A percentile compares a stretch with the other conserved stretches of the same genome.
These are phyloP conservation scores for Amblyjoppa proteus DNA, from an alignment of 2,888 invertebrate genomes.

Conservation along the genomic window DNA sequence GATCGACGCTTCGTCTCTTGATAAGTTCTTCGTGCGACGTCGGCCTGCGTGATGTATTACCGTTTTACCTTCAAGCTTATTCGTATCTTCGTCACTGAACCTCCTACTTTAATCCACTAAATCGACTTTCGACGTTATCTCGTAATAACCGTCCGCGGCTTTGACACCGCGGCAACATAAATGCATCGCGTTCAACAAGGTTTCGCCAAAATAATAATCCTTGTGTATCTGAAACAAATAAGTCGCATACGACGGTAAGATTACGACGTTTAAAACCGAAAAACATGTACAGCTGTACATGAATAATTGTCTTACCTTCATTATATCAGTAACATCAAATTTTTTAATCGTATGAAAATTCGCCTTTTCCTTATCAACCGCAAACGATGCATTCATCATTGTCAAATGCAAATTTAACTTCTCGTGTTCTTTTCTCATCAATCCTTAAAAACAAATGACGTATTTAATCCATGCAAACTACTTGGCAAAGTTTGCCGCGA, in stretches of 20 bases:
- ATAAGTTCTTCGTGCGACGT: neutral
- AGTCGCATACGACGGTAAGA: neutral
- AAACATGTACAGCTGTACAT: neutral
- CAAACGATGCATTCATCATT: constrained; percentile 91
- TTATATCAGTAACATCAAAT: constrained; percentile 89
- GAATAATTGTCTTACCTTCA: constrained; percentile 85
- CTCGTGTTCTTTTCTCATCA: constrained; percentile 86
- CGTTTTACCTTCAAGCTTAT: neutral
- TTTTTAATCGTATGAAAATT: constrained; percentile 80
- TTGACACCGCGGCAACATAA: constrained; percentile 89
- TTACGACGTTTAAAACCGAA: neutral
- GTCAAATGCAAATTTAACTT: constrained; percentile 95
- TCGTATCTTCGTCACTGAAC: neutral
- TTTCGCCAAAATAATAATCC: constrained; percentile 90
- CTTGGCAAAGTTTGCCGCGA: constrained; percentile 12
- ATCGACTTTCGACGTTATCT: constrained; percentile 85
- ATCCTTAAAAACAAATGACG: constrained; percentile 82
- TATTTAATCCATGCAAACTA: neutral
- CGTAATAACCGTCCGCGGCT: constrained; percentile 88
- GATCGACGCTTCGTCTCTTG: neutral
- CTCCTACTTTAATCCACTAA: constrained; percentile 58
- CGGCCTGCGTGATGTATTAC: neutral
- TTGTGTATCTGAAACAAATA: constrained; percentile 84
- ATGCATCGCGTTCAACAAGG: constrained; percentile 88
- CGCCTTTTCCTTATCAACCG: constrained; percentile 80